phyloP scores from a whole-genome alignment of 2,888 invertebrate species.

The Melieria omissa region DNA sequence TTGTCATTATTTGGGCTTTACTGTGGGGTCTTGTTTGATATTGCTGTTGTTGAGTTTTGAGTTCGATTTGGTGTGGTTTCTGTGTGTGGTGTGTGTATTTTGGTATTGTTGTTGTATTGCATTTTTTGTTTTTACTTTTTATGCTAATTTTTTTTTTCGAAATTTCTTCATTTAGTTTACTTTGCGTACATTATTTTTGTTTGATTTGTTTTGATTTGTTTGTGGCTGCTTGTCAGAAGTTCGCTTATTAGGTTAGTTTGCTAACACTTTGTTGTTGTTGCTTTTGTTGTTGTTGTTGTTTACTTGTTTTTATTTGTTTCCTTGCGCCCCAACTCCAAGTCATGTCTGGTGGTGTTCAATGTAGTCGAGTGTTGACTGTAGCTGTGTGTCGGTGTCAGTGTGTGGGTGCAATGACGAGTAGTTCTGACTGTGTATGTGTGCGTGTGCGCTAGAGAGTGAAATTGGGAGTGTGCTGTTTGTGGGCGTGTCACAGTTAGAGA shows the following conservation, averaged over 20 bases:
- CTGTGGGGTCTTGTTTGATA: too few relatives aligned
- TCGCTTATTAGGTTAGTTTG: too few relatives aligned
- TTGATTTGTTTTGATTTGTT: not conserved
- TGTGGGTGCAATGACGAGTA: constrained; percentile 28
- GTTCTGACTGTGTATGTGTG: constrained; percentile 43
- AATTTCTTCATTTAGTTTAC: not conserved
- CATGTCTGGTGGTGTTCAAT: constrained; percentile 34
- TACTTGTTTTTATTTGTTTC: constrained; percentile 34
- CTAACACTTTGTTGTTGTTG: too few relatives aligned
- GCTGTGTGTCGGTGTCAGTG: constrained; percentile 20
- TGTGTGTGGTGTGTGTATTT: too few relatives aligned
- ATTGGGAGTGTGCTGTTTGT: too few relatives aligned
- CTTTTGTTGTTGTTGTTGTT: constrained; percentile 41
- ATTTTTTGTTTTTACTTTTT: not conserved
- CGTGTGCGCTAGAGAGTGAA: constrained; percentile 25
- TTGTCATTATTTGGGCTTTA: not conserved
- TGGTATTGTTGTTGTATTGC: too few relatives aligned
- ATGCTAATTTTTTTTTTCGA: not conserved
- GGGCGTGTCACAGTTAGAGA: too few relatives aligned
- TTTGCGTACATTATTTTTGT: not conserved
- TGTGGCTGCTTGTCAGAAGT: too few relatives aligned
- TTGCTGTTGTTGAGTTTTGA: too few relatives aligned
- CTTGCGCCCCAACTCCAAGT: constrained; percentile 65
- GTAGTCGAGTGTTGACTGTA: constrained; percentile 12
- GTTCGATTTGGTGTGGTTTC: too few relatives aligned